A percentile compares a stretch with the other conserved stretches of the same genome.
Conservation (phyloP, 2,113 vertebrate genomes). For the Empidonax alnorum region DNA sequence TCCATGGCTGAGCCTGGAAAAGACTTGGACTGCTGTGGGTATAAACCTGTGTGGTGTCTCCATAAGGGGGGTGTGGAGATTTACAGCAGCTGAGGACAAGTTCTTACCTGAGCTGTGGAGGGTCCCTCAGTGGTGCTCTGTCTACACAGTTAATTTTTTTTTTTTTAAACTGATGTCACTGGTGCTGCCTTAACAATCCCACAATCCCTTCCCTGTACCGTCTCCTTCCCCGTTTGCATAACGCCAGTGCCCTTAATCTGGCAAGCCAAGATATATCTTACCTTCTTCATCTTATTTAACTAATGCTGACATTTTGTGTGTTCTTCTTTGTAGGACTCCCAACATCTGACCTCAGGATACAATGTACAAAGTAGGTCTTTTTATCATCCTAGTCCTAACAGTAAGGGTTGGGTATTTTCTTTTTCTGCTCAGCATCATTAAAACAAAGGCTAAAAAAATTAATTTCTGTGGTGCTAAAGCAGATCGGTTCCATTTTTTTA, state of each 20-base stretch:
- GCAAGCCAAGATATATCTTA: not conserved
- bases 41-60: not conserved
- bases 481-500: conserved; percentile 42
- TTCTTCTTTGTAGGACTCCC: conserved; percentile 85
- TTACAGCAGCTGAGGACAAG: not conserved
- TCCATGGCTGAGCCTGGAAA: not conserved
- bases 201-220: not conserved
- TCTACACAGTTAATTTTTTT: conserved; percentile 26
- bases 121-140: not conserved
- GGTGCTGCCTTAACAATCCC: not conserved
- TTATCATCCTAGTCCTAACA: conserved; percentile 46
- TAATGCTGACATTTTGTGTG: conserved; percentile 68
- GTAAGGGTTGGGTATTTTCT: not conserved
- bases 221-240: not conserved
- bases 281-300: conserved; percentile 52
- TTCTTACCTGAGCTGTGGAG: not conserved
- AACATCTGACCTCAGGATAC: conserved; percentile 92
- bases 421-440: conserved; percentile 13
- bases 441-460: conserved; percentile 57
- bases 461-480: conserved; percentile 40
- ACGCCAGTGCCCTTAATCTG: not conserved
- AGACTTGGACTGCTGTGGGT: not conserved
- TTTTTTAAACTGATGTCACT: not conserved
- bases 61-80: not conserved
- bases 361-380: conserved; percentile 90